phyloP scores from a whole-genome alignment of 2,888 invertebrate genomes.

The Agrochola lychnidis region DNA sequence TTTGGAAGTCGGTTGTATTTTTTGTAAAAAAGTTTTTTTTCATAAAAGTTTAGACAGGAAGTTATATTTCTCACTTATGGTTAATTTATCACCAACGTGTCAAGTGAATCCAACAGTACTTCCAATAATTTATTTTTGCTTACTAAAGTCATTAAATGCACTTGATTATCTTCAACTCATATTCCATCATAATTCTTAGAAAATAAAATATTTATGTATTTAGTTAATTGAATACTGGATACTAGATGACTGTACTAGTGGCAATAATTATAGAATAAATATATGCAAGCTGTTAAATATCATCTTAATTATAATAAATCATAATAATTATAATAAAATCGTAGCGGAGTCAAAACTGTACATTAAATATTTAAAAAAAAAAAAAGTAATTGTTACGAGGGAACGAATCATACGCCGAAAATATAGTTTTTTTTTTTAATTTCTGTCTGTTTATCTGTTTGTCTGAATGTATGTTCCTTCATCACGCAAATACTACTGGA shows the following conservation, averaged over 20 bases:
- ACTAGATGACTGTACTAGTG: not conserved
- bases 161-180: constrained; percentile 2
- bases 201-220: not conserved
- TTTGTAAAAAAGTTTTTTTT: too few species aligned
- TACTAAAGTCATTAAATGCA: constrained; percentile 3
- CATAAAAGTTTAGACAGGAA: not conserved
- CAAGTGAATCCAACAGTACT: not conserved
- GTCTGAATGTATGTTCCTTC: too few species aligned
- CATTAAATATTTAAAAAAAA: too few species aligned
- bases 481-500: too few species aligned
- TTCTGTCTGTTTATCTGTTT: too few species aligned
- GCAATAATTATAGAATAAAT: not conserved
- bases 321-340: too few species aligned
- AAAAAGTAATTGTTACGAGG: too few species aligned
- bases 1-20: too few species aligned
- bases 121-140: not conserved
- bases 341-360: too few species aligned
- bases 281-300: not conserved
- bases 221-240: not conserved
- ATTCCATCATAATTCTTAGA: constrained; percentile 14
- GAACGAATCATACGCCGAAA: too few species aligned
- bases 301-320: not conserved
- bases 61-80: not conserved
- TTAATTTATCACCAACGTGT: not conserved
- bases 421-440: too few species aligned